Evolutionary conservation across 2,888 invertebrate genomes (phyloP), one percentile per base, ranked within the genome.

Genomic region (Agrochola litura): DNA sequence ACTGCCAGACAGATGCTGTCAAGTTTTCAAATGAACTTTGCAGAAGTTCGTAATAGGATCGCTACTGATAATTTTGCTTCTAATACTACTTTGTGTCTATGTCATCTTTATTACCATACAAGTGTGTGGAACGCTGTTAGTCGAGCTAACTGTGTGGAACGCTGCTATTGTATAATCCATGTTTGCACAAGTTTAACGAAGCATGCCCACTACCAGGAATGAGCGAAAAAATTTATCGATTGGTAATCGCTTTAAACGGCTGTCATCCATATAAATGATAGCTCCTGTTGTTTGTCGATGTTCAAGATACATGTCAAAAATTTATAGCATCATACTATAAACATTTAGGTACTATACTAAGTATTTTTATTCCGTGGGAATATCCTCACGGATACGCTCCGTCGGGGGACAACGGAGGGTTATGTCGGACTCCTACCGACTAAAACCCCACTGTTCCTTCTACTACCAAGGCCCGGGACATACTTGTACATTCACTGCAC

Each of bases 141-240:
- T 58, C 46, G 9, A 43, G 8, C 12, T 37, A 58, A 73, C 10
- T 49, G 10, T 56, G 49, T 74, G 16, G n/a, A 73, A 74, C 22
- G 43, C 3, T 14, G 52, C 25, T 54, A 54, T 37, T 52, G 22
- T n/a, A 19, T 66, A 64, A 77, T 77, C 0, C 30, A 9, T 37
- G 60, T 77, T 22, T 64, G 19, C 16, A 63, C 14, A 30, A 66
- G 63, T 56, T 22, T n/a, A 79, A 56, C 14, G 60, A 66, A 72
- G 52, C 72, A 19, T 49, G 14, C 41, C 58, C 6, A n/a, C 25
- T 68, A 46, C 58, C 68, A 46, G 61, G 49, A 30, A 22, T 43
- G 8, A 10, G 19, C 19, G 19, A 60, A 61, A 81, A 61, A 70
- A 14, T 19, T 66, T 66, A 66, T 74, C 75, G 43, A 60, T 65